These are phyloP conservation scores for Rhabdornis inornatus DNA, from an alignment of 2,113 vertebrate species.

Conservation along the genomic window DNA sequence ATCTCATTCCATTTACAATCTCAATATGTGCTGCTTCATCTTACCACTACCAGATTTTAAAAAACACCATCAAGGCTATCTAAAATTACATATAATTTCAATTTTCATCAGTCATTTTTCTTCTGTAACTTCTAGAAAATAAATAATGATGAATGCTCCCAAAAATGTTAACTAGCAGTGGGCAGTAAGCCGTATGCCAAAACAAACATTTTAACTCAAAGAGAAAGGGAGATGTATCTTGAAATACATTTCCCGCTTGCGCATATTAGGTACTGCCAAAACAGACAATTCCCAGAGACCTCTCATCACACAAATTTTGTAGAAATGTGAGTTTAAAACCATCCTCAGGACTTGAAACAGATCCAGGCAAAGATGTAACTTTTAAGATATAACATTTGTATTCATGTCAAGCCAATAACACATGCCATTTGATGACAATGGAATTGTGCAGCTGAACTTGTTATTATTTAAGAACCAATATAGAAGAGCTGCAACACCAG, in stretches of 20 bases:
- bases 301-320: not conserved
- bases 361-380: not conserved
- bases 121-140: not conserved
- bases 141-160: not conserved
- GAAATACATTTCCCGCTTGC: not conserved
- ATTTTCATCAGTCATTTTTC: not conserved
- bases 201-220: conserved; percentile 1
- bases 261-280: not conserved
- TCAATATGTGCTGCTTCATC: not conserved
- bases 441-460: not conserved
- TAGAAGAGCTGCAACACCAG: not conserved
- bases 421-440: not conserved
- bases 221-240: not conserved
- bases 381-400: not conserved
- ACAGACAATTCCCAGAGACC: not conserved
- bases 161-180: not conserved
- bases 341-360: not conserved
- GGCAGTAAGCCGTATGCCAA: not conserved
- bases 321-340: conserved; percentile 19
- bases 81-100: not conserved
- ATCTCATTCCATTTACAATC: not conserved
- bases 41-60: not conserved
- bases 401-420: not conserved
- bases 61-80: not conserved
- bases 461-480: not conserved